Percentiles rank a stretch among this genome's conserved stretches.
These are phyloP conservation scores for Azorinus chamasolen DNA, from an alignment of 2,888 invertebrate genomes.

Conservation along the genomic window DNA sequence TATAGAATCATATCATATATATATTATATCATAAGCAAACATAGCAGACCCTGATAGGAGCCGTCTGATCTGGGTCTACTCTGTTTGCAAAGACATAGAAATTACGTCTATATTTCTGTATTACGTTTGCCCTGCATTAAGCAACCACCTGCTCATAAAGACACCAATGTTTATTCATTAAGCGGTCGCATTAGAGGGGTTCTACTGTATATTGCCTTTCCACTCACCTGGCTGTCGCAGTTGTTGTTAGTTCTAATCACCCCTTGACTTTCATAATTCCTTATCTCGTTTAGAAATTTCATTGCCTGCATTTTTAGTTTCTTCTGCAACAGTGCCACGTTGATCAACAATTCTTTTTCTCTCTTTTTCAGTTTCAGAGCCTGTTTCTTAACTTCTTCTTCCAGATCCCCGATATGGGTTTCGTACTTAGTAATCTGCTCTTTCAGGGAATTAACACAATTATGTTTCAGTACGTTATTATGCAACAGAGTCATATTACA, in stretches of 20 bases:
- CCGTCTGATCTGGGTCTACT: too few species aligned
- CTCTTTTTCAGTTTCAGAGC: conserved; percentile 59
- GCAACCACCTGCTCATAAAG: too few species aligned
- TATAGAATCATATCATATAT: too few species aligned
- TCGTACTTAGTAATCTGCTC: conserved; percentile 68
- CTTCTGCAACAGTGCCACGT: conserved; percentile 69
- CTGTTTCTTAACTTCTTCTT: conserved; percentile 66
- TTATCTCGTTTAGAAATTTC: conserved; percentile 69
- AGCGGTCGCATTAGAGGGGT: too few species aligned
- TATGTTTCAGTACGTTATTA: conserved; percentile 59
- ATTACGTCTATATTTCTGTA: too few species aligned
- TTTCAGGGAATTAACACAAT: conserved; percentile 73
- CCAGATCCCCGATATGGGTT: conserved; percentile 60
- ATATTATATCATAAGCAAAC: too few species aligned
- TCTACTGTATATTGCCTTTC: too few species aligned
- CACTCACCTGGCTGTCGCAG: conserved; percentile 13
- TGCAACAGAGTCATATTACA: conserved; percentile 71
- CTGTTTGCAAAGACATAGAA: too few species aligned
- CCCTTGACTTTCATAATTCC: conserved; percentile 53
- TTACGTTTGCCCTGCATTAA: too few species aligned
- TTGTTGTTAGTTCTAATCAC: conserved; percentile 29
- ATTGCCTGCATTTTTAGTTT: conserved; percentile 70
- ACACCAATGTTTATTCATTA: too few species aligned
- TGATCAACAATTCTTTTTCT: conserved; percentile 72
- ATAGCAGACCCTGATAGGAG: too few species aligned